Base-by-base conservation (phyloP, 2,113 vertebrate genomes). In the Pangasianodon gigas region DNA sequence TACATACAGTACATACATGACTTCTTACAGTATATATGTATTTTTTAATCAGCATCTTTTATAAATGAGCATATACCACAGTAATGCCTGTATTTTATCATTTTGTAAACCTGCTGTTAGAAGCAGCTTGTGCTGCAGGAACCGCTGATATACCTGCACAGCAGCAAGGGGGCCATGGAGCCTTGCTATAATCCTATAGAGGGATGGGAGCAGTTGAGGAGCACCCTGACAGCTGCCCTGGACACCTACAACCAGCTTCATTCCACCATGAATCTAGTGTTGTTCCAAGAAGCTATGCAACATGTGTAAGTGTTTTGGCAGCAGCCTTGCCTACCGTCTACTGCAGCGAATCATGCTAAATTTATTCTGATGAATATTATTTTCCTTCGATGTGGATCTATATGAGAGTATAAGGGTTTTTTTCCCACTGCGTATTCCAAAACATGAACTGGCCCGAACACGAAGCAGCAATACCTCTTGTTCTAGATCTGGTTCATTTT, bases 271-370 rank as follows among this genome's bases (percentile, higher is more conserved):
- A 95, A 94, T 92, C 94, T 97, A 4, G 95, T 95, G 65, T 91
- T 97, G n/a, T 97, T 97, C 94, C 96, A 97, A 91, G 95, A 96
- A 56, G 96, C 96, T 77, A 94, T 96, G 94, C 95, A 97, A 81
- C 96, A 96, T 29, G 93, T 97, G 96, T 97, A 93, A 95, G 96
- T 96, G 58, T 48, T 69, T 41, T 41, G 41, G 18, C 18, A 58
- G 52, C 58, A 77, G 16, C 18, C 0, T 29, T 29, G 44, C 18
- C 14, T 19, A 51, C 18, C 21, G 13, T 86, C 62, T 37, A 69
- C 16, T 69, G 29, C 44, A 67, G 6, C 5, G 19, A 67, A 48
- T 32, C 7, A 48, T 85, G 51, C 29, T 51, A 10, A 26, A 48
- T 79, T 29, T 46, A 29, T 32, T 37, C 29, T 52, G 26, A 7